phyloP scores from a whole-genome alignment of 2,113 vertebrate genomes.

The Aspidoscelis tigris region DNA sequence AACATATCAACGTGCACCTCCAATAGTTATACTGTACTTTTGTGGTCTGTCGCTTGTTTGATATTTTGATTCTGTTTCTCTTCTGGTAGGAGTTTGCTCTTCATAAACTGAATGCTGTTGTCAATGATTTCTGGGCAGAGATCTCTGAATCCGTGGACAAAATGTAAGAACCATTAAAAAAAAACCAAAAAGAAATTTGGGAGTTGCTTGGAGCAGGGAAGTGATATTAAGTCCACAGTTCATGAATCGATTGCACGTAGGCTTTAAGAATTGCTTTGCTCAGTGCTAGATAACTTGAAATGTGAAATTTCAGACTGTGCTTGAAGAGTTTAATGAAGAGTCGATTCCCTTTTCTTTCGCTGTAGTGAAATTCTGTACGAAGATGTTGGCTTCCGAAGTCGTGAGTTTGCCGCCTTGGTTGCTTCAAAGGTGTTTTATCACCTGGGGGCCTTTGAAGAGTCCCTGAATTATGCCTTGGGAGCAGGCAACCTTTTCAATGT shows the following conservation, averaged over 20 bases:
- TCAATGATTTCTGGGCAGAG: conserved; percentile 99
- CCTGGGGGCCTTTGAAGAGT: conserved; percentile 97
- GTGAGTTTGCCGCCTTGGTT: conserved; percentile 95
- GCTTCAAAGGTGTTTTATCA: conserved; percentile 99
- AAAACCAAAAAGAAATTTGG: conserved; percentile 10
- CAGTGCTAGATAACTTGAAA: conserved; percentile 10
- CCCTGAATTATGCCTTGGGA: conserved; percentile 96
- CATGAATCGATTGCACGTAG: not conserved
- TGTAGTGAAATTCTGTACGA: conserved; percentile 96
- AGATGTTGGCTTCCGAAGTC: conserved; percentile 95
- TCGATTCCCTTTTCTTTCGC: conserved; percentile 9
- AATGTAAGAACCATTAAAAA: conserved; percentile 87
- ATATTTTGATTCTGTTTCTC: conserved; percentile 43
- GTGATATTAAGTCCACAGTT: not conserved
- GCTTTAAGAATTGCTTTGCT: not conserved
- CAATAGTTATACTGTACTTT: too few species aligned
- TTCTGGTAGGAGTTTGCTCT: conserved; percentile 93
- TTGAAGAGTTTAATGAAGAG: conserved; percentile 33
- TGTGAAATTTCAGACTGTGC: conserved; percentile 11
- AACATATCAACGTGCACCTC: too few species aligned
- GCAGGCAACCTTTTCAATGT: conserved; percentile 99
- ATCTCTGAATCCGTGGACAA: conserved; percentile 99
- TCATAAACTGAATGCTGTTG: conserved; percentile 94
- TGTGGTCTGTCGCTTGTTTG: not conserved
- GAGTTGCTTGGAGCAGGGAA: not conserved